A percentile compares a stretch with the other conserved stretches of the same genome.
phyloP scores from a whole-genome alignment of 1,140 invertebrate genomes.

The Glossosoma conforme region DNA sequence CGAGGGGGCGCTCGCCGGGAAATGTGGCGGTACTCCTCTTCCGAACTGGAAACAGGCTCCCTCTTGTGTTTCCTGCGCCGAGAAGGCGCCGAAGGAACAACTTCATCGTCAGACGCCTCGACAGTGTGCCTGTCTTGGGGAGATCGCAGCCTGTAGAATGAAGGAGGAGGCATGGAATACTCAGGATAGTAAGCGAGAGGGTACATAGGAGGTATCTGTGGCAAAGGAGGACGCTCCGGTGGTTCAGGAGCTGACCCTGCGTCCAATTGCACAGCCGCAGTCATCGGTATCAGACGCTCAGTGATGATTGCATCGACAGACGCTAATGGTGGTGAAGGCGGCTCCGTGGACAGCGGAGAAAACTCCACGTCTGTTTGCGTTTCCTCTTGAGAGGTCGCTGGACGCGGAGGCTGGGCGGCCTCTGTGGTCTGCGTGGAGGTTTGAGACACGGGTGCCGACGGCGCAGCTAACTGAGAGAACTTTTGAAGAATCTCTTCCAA shows the following conservation, averaged over 20 bases:
- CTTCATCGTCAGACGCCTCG: constrained; percentile 37
- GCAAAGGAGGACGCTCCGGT: constrained; percentile 53
- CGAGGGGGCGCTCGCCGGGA: constrained; percentile 40
- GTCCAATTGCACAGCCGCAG: not conserved
- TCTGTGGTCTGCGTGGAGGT: constrained; percentile 17
- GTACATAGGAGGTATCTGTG: constrained; percentile 42
- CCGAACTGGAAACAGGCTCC: constrained; percentile 48
- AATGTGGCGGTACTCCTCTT: constrained; percentile 44
- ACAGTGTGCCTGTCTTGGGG: constrained; percentile 40
- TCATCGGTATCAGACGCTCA: too few relatives aligned
- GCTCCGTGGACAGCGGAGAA: not conserved
- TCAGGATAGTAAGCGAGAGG: constrained; percentile 54
- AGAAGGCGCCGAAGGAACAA: constrained; percentile 37
- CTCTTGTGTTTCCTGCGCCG: constrained; percentile 42
- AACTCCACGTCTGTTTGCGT: constrained; percentile 40
- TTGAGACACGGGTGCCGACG: constrained; percentile 17
- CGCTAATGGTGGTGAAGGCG: constrained; percentile 35
- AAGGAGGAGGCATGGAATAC: constrained; percentile 37
- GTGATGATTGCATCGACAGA: constrained; percentile 24
- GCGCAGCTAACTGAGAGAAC: constrained; percentile 45
- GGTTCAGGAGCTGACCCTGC: constrained; percentile 28
- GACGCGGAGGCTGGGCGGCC: constrained; percentile 30
- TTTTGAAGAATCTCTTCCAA: constrained; percentile 57
- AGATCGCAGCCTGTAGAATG: constrained; percentile 44
- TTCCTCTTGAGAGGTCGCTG: constrained; percentile 41